Evolutionary conservation across 1,140 invertebrate species (phyloP), one percentile per base, ranked within the genome.

Genomic region (Drosophila punjabiensis): DNA sequence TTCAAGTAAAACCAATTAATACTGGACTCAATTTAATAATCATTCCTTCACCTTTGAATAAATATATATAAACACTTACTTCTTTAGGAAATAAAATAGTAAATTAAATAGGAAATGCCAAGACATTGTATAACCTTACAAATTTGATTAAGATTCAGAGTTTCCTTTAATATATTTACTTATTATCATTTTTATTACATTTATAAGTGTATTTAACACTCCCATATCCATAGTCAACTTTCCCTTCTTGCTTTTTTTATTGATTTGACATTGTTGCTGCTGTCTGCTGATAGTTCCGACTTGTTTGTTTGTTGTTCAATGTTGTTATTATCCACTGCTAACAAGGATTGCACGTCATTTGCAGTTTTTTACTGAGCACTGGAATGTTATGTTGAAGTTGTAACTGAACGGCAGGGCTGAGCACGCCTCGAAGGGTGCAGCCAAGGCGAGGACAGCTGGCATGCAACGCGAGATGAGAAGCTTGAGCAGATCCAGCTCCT

Each of bases 271-370:
- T n/a, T 55, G 35, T 20, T 61, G 47, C 35, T 50, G 16, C 30
- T 47, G 48, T 47, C 50, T 30, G 45, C 33, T 39, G 55, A 56
- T 56, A 24, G 39, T 52, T 50, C 20, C 16, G 18, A 48, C 18
- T 66, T 64, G 24, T 39, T 78, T 18, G 33, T 59, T 58, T 62
- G 58, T 52, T 62, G 52, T 53, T 75, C 45, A 45, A 62, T 83
- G 61, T 68, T 82, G 76, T 83, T 62, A 39, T 67, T 79, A 63
- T 48, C 52, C 61, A 76, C 61, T 63, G 62, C 61, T 47, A 59
- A 83, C 81, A 83, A 80, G 65, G 81, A 70, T 47, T 28, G 58
- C 76, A 79, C 65, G 76, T 84, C 76, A 80, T 52, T 84, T 80
- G 76, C 81, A 77, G 74, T 66, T 64, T 52, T 68, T 35, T 53